Evolutionary conservation across 2,113 vertebrate species (phyloP).

Genomic region (Nycticebus coucang): DNA sequence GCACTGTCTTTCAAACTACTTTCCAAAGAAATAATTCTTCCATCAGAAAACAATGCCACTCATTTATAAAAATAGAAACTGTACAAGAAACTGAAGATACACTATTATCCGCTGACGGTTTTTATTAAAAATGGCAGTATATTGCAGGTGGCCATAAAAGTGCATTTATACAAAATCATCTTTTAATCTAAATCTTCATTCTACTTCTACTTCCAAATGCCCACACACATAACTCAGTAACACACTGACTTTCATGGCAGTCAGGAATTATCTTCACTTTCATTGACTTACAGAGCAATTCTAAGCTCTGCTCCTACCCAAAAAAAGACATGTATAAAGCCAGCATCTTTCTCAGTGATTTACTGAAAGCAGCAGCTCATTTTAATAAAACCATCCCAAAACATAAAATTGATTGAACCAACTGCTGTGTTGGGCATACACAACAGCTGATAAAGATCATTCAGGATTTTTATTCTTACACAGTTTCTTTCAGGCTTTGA

Average conservation of each 20-base stretch:
- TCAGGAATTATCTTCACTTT: background rate
- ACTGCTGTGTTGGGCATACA: slow-evolving; percentile 85
- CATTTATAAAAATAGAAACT: slow-evolving; percentile 42
- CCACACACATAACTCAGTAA: background rate
- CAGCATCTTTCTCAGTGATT: slow-evolving; percentile 84
- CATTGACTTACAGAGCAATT: background rate
- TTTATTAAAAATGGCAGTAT: slow-evolving; percentile 40
- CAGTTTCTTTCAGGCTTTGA: slow-evolving; percentile 77
- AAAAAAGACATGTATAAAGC: slow-evolving; percentile 69
- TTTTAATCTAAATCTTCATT: slow-evolving; percentile 3
- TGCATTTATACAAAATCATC: background rate
- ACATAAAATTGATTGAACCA: slow-evolving; percentile 88
- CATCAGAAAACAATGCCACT: background rate
- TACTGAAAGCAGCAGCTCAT: slow-evolving; percentile 85
- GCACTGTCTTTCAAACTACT: slow-evolving; percentile 7
- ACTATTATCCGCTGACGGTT: background rate
- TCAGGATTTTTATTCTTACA: slow-evolving; percentile 84
- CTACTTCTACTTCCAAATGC: background rate
- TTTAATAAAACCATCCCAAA: slow-evolving; percentile 88
- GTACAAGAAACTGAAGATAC: background rate
- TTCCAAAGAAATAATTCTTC: slow-evolving; percentile 19
- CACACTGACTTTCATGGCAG: background rate
- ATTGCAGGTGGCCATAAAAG: background rate
- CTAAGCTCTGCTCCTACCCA: background rate
- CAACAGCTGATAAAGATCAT: slow-evolving; percentile 86